A percentile compares a stretch with the other conserved stretches of the same genome.
These are phyloP conservation scores for Pangasius macronema DNA, from an alignment of 2,797 vertebrate species.

Conservation along the genomic window DNA sequence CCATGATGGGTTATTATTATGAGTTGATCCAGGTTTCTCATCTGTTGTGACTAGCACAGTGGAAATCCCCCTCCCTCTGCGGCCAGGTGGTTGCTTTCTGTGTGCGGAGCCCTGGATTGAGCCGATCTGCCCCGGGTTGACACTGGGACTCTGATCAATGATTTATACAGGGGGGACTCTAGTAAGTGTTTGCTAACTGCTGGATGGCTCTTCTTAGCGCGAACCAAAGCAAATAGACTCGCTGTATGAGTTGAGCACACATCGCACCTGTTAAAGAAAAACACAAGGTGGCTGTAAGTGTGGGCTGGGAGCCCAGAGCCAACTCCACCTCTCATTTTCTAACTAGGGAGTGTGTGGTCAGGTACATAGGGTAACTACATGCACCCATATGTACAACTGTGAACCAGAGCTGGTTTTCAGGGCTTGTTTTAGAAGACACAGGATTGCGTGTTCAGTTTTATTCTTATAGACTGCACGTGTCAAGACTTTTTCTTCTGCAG, in stretches of 20 bases:
- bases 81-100: conserved; percentile 35
- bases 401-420: conserved; percentile 3
- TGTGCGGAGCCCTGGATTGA: conserved; percentile 35
- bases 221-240: conserved; percentile 61
- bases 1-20: conserved; percentile 41
- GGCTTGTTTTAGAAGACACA: background rate
- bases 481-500: conserved; percentile 9
- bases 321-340: conserved; percentile 27
- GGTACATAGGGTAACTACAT: conserved; percentile 1
- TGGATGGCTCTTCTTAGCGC: conserved; percentile 59
- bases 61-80: background rate
- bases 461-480: background rate
- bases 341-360: conserved; percentile 9
- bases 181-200: conserved; percentile 70
- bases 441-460: background rate
- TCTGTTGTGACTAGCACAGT: conserved; percentile 43
- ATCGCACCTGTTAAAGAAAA: conserved; percentile 55
- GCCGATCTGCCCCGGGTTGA: conserved; percentile 40
- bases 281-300: conserved; percentile 55
- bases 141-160: conserved; percentile 53
- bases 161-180: conserved; percentile 60
- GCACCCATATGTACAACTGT: background rate
- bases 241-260: conserved; percentile 54
- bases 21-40: conserved; percentile 37
- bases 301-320: conserved; percentile 50